Conservation (phyloP, 2,113 vertebrate genomes). For the Nestor notabilis region DNA sequence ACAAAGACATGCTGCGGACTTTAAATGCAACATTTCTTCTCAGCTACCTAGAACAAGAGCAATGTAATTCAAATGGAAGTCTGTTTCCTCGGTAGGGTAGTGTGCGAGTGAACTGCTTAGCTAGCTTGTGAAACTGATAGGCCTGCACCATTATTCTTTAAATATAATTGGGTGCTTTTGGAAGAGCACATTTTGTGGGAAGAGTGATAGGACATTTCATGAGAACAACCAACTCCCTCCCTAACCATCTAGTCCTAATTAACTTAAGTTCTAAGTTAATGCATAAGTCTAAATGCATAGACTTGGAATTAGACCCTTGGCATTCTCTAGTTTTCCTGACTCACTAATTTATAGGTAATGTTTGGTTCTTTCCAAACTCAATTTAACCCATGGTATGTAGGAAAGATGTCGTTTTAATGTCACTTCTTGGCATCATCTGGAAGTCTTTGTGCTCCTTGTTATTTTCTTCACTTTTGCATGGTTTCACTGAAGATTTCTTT, state of each 20-base stretch:
- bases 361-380: neutral
- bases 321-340: neutral
- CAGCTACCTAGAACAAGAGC: neutral
- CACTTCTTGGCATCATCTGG: neutral
- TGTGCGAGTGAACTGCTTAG: neutral
- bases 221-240: neutral
- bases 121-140: neutral
- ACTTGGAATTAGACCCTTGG: neutral
- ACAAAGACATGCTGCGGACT: neutral
- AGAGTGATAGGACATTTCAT: neutral
- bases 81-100: neutral
- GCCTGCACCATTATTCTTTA: rapidly evolving
- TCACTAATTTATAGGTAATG: neutral
- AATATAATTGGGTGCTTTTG: neutral
- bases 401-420: neutral
- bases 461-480: neutral
- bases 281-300: neutral
- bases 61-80: neutral
- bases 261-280: neutral
- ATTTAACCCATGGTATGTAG: neutral
- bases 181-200: rapidly evolving
- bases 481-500: neutral
- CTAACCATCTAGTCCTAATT: neutral
- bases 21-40: neutral
- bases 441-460: neutral